Conservation (phyloP, 2,888 invertebrate genomes). For the Diabrotica balteata region DNA sequence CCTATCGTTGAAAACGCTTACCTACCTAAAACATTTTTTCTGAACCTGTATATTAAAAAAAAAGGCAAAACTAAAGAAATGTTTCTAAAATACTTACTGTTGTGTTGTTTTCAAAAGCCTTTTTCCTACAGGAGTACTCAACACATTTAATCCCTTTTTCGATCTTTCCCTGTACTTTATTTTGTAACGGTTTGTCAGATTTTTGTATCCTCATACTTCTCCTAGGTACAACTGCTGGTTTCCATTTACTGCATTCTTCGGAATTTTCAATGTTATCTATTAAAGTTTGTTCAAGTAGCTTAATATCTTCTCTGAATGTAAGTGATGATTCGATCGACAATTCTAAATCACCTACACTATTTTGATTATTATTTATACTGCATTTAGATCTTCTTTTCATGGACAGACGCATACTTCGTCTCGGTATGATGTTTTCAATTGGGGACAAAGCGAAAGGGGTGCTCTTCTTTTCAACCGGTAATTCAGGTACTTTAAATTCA, state of each 20-base stretch:
- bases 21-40: no score
- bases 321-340: background rate
- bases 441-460: constrained; percentile 34
- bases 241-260: constrained; percentile 4
- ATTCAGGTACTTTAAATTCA: constrained; percentile 43
- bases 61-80: background rate
- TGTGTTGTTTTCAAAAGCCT: constrained; percentile 13
- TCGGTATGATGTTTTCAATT: constrained; percentile 28
- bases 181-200: background rate
- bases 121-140: constrained; percentile 29
- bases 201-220: constrained; percentile 10
- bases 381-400: constrained; percentile 23
- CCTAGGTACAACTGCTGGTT: background rate
- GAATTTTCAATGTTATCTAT: no score
- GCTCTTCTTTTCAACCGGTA: constrained; percentile 27
- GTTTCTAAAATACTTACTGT: constrained; percentile 17
- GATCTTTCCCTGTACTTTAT: background rate
- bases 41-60: no score
- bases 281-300: no score
- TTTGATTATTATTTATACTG: background rate
- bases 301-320: background rate
- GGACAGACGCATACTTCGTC: constrained; percentile 40
- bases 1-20: no score
- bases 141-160: constrained; percentile 11
- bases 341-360: background rate